Base-by-base conservation (phyloP, 2,888 invertebrate genomes). In the Silvanus unidentatus region DNA sequence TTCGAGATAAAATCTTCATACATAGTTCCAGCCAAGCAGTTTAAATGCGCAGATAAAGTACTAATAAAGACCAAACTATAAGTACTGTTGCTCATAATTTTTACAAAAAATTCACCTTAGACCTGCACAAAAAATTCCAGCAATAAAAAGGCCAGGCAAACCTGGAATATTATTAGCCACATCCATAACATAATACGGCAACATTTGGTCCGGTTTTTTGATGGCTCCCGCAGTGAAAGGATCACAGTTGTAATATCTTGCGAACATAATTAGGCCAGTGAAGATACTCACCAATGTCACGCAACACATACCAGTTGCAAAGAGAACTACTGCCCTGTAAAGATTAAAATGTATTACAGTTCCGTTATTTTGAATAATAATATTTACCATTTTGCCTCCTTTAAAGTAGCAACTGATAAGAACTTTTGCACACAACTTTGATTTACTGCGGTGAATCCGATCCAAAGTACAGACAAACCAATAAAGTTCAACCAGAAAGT, bases 101-200 rank as follows among this genome's bases (percentile, higher is more conserved):
- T 8, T n/a, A 12, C n/a, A n/a, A n/a, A n/a, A n/a, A 9, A 8
- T 12, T 13, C 63, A 77, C 78, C 78, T 81, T 16, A 87, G 74
- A 1, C 84, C 84, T 0, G 87, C 84, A 60, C 84, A 82, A 54
- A 87, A 85, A 34, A 86, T 75, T 16, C 86, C 82, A 16, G 87
- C 84, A 2, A 86, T 77, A 57, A 88, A 88, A 32, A 88, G 73
- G 2, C 88, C 88, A 16, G 86, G 80, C 39, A 88, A 74, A 0
- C 87, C 87, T 11, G 82, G 82, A 58, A 83, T 75, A 63, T 77
- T 71, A 1, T 74, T 71, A 0, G 84, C 77, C n/a, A 82, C 73
- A 55, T 84, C 82, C 75, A 87, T 82, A 2, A 88, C 77, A 59
- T 83, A 88, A 57, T 80, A 79, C 0, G 88, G 86, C 2, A 87